phyloP scores from a whole-genome alignment of 2,797 vertebrate genomes.

The Neosalanx taihuensis region DNA sequence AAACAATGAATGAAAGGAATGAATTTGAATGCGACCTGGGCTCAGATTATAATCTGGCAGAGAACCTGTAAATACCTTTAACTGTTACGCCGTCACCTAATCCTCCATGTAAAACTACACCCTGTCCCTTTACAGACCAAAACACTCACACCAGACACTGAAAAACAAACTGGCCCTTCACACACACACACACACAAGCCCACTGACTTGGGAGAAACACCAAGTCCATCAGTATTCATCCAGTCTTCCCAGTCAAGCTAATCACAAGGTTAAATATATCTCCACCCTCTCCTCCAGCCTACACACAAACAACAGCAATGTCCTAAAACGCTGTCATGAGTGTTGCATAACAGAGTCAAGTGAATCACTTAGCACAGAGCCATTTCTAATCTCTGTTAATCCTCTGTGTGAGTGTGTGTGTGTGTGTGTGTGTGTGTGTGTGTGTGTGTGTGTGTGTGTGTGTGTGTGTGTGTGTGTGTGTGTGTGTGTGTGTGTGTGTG shows the following conservation, averaged over 20 bases:
- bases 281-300: slow-evolving; percentile 32
- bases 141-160: slow-evolving; percentile 11
- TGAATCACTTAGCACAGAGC: slow-evolving; percentile 68
- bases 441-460: neutral
- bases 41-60: neutral
- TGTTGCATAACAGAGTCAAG: slow-evolving; percentile 66
- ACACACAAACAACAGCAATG: slow-evolving; percentile 52
- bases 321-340: slow-evolving; percentile 52
- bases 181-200: slow-evolving; percentile 1
- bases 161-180: slow-evolving; percentile 26
- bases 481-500: neutral
- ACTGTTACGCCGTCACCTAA: slow-evolving; percentile 30
- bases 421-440: too few relatives aligned
- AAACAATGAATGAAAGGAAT: too few relatives aligned
- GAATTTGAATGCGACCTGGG: too few relatives aligned
- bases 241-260: slow-evolving; percentile 20
- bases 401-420: neutral
- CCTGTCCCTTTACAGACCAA: neutral
- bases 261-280: slow-evolving; percentile 42
- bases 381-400: slow-evolving; percentile 57
- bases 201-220: neutral
- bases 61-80: slow-evolving; percentile 49
- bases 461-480: too few relatives aligned
- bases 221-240: neutral
- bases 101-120: slow-evolving; percentile 11